Percentiles rank a stretch among this genome's conserved stretches.
Evolutionary conservation across 2,888 invertebrate species (phyloP).

Genomic region (Tigriopus californicus): DNA sequence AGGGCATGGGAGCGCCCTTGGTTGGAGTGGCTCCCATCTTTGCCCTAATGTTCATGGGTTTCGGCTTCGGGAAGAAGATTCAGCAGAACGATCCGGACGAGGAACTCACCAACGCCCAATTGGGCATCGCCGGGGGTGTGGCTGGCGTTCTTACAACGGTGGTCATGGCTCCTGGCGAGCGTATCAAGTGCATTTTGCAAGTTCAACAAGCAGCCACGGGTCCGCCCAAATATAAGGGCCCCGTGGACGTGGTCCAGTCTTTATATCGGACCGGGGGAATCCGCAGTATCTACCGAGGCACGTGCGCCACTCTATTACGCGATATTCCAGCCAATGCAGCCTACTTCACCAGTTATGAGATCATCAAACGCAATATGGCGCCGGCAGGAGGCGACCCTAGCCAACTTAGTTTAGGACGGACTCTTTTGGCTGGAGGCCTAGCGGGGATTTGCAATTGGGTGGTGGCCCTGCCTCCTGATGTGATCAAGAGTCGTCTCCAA

Average conservation of each 20-base stretch:
- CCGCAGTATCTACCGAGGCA: slow-evolving; percentile 77
- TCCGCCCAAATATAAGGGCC: slow-evolving; percentile 65
- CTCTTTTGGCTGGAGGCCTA: slow-evolving; percentile 80
- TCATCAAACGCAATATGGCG: slow-evolving; percentile 55
- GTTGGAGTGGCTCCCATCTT: slow-evolving; percentile 97
- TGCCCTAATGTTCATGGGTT: slow-evolving; percentile 93
- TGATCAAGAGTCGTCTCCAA: slow-evolving; percentile 90
- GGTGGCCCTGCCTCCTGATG: slow-evolving; percentile 92
- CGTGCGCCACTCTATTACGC: slow-evolving; percentile 59
- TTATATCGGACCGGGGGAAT: slow-evolving; percentile 83
- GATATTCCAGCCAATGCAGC: slow-evolving; percentile 97
- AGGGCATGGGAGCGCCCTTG: slow-evolving; percentile 65
- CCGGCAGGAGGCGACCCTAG: slow-evolving; percentile 40
- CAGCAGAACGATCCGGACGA: slow-evolving; percentile 44
- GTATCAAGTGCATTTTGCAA: slow-evolving; percentile 82
- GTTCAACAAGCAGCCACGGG: slow-evolving; percentile 54
- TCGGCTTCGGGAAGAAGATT: slow-evolving; percentile 75
- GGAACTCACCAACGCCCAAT: slow-evolving; percentile 49
- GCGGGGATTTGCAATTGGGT: slow-evolving; percentile 95
- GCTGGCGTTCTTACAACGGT: slow-evolving; percentile 94
- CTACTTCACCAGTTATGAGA: slow-evolving; percentile 94
- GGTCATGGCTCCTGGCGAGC: slow-evolving; percentile 97
- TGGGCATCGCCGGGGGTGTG: slow-evolving; percentile 83
- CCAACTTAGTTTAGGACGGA: slow-evolving; percentile 48
- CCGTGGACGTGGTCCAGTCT: slow-evolving; percentile 73